These are phyloP conservation scores for Prunella himalayana DNA, from an alignment of 2,113 vertebrate genomes.

Conservation along the genomic window DNA sequence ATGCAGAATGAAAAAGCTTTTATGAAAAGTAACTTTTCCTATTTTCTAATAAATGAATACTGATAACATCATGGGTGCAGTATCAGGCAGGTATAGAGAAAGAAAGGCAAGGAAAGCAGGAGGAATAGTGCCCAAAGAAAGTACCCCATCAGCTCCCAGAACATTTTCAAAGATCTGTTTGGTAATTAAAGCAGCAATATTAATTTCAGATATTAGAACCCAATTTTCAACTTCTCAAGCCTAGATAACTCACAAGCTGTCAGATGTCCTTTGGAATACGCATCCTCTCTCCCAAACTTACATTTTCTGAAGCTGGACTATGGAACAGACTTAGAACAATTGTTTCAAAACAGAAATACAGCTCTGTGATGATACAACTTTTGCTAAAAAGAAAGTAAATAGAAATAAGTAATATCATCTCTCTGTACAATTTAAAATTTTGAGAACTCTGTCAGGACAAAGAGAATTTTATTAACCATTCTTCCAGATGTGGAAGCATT, in stretches of 20 bases:
- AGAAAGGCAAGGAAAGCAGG: neutral
- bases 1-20: neutral
- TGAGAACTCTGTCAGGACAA: neutral
- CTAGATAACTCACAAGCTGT: neutral
- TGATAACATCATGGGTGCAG: neutral
- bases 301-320: neutral
- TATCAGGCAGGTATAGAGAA: neutral
- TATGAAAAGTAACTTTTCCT: neutral
- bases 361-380: neutral
- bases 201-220: neutral
- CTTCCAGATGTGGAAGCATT: neutral
- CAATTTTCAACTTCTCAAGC: neutral
- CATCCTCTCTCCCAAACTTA: neutral
- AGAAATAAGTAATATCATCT: neutral
- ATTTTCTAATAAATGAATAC: neutral
- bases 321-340: neutral
- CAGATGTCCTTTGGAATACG: neutral
- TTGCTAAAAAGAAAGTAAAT: neutral
- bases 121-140: neutral
- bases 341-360: neutral
- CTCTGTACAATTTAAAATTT: neutral
- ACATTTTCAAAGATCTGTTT: constrained; percentile 6
- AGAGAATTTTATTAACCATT: neutral
- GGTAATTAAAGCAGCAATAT: neutral
- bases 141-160: neutral